Evolutionary conservation across 2,888 invertebrate species (phyloP).

Genomic region (Spilarctia lutea): DNA sequence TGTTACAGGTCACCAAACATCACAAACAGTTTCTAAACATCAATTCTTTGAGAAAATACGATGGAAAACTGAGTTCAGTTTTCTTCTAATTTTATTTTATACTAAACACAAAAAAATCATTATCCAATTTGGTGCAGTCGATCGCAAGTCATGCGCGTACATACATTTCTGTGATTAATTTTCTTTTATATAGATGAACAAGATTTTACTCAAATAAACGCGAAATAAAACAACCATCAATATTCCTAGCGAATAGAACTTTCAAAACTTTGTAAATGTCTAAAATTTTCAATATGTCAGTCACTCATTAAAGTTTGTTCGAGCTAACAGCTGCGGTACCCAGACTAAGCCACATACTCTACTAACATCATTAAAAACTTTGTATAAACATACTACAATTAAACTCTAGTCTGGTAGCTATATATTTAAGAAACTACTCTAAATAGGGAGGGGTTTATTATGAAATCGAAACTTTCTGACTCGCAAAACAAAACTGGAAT

Average conservation of each 20-base stretch:
- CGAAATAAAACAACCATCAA: too few species aligned
- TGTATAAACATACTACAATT: not conserved
- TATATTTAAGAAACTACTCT: constrained; percentile 1
- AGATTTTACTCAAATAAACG: not conserved
- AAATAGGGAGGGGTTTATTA: not conserved
- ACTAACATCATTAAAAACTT: constrained; percentile 16
- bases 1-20: too few species aligned
- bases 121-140: too few species aligned
- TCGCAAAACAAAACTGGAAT: too few species aligned
- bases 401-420: not conserved
- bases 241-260: not conserved
- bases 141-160: too few species aligned
- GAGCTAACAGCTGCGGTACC: not conserved
- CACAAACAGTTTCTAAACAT: too few species aligned
- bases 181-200: not conserved
- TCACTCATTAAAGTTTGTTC: not conserved
- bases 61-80: too few species aligned
- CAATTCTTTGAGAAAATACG: too few species aligned
- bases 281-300: not conserved
- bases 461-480: too few species aligned
- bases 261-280: not conserved
- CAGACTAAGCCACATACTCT: not conserved
- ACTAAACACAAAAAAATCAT: too few species aligned
- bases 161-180: too few species aligned
- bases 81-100: too few species aligned